A percentile compares a stretch with the other conserved stretches of the same genome.
Evolutionary conservation across 2,888 invertebrate genomes (phyloP).

Genomic region (Boloria euphrosyne): DNA sequence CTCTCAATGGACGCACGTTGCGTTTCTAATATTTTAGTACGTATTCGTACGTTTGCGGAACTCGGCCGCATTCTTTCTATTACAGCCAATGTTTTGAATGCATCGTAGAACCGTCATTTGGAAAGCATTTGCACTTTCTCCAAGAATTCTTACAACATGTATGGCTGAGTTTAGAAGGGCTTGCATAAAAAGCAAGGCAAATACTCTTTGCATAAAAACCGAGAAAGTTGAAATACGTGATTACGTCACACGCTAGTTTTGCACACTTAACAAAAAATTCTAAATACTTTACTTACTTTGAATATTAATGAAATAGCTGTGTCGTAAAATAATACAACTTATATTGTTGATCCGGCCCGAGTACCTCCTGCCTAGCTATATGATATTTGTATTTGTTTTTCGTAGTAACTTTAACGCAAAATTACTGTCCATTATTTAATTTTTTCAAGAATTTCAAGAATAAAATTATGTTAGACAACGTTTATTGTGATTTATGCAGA

Average conservation of each 20-base stretch:
- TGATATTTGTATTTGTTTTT: too few species aligned
- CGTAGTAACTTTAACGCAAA: too few species aligned
- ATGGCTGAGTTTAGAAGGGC: constrained; percentile 3
- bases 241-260: neutral
- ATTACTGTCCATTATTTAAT: too few species aligned
- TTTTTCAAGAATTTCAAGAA: too few species aligned
- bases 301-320: neutral
- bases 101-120: neutral
- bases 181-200: neutral
- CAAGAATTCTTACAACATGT: neutral
- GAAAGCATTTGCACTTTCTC: constrained; percentile 23
- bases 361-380: too few species aligned
- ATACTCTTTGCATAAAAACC: neutral
- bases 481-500: too few species aligned
- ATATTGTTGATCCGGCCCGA: too few species aligned
- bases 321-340: too few species aligned
- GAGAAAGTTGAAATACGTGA: constrained; percentile 3
- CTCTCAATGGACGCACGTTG: constrained; percentile 26
- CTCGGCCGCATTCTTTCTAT: constrained; percentile 18
- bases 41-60: constrained; percentile 11
- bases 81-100: constrained; percentile 20
- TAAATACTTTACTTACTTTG: neutral
- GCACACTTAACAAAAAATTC: neutral
- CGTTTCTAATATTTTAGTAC: constrained; percentile 32
- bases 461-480: too few species aligned